Base-by-base conservation (phyloP, 2,888 invertebrate species). In the Linnaemya vulpina region DNA sequence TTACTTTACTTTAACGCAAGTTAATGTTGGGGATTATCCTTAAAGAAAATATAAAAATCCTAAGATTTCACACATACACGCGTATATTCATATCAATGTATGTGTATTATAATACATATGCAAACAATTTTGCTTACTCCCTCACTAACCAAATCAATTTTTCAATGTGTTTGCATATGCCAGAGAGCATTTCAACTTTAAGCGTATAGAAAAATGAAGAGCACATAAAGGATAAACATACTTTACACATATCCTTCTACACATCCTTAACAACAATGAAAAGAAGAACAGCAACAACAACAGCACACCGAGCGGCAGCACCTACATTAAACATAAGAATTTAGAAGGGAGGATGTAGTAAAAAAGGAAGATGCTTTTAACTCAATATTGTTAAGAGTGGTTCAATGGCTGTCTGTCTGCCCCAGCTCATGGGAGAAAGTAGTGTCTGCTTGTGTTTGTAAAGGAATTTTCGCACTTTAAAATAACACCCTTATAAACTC, bases 21-120 rank as follows among this genome's bases (percentile, higher is more conserved):
- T 86, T 87, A 87, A 87, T 87, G 87, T 86, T 70, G 43, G 40
- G 79, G 87, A 87, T 87, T 86, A 87, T 87, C 87, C 87, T 76
- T 84, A 77, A 87, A 85, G 75, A 82, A 87, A 86, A 85, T 83
- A 87, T 78, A 71, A 85, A 76, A 78, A 85, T 85, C 71, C 75
- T 62, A 62, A 74, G 51, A 78, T 79, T 73, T 55, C 55, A 67
- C 43, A 74, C 83, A 67, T 46, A 58, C 40, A 75, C n/a, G 40
- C 38, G 38, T 46, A 46, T 17, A 17, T 22, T 22, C 4, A 22
- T 25, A 51, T 30, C 22, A 17, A 62, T 46, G 13, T 49, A 17
- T 22, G 20, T 8, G 22, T 25, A 43, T 43, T 40, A 49, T 20
- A 51, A 40, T 25, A 67, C 73, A 65, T 60, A 65, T 62, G 67